Evolutionary conservation across 1,140 invertebrate genomes (phyloP), one percentile per base, ranked within the genome.

Genomic region (Apis laboriosa): DNA sequence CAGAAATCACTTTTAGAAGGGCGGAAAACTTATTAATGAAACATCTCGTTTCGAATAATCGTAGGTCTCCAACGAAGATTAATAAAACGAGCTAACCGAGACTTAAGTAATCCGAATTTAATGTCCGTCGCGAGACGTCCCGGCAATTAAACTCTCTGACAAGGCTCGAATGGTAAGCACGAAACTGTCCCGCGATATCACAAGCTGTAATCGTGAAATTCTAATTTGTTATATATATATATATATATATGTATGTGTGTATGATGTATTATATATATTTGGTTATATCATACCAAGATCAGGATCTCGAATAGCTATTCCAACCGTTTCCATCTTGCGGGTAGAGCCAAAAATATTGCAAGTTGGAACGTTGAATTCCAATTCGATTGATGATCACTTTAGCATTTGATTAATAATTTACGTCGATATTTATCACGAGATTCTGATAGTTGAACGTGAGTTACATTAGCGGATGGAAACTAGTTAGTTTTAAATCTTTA

Each of bases 71-170:
- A 4, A n/a, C 12, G 24, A 72, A 28, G 51, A 55, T 72, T 72
- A 71, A 71, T 71, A 71, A 70, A 71, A 71, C n/a, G 17, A 71
- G 49, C n/a, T 53, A n/a, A n/a, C n/a, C 5, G 34, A 21, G 49
- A 55, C 68, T 71, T 53, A 53, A 71, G 17, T 71, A 55, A 71
- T 53, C 24, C 68, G 68, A 53, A 28, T 71, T 71, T 55, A 71
- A 70, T 51, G 21, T 24, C n/a, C 21, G 13, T 68, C 67, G 24
- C 43, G 43, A 67, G 64, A 67, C 64, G 34, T 67, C 64, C 34
- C 17, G 34, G 64, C 66, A 49, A 49, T 68, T 68, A 68, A 68
- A 43, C 66, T 68, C n/a, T 71, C 24, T 72, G 51, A 55, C 51
- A 28, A 28, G 51, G 24, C 49, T 70, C 49, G 2, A 24, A 70